These are phyloP conservation scores for Brachyistius frenatus DNA, from an alignment of 2,113 vertebrate genomes.

Conservation along the genomic window DNA sequence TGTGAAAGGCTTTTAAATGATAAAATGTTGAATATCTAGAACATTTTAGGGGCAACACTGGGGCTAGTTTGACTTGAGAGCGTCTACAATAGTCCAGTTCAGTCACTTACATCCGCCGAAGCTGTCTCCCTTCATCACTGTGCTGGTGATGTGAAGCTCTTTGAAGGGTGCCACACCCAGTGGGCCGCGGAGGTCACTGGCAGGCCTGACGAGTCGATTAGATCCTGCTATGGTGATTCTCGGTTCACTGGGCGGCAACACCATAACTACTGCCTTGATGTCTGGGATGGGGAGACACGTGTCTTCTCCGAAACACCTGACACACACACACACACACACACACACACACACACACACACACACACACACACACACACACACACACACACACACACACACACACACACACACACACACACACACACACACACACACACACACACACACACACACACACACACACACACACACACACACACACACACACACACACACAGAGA, in stretches of 20 bases:
- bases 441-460: background rate
- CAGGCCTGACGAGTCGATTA: slow-evolving; percentile 89
- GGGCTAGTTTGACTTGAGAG: background rate
- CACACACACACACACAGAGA: background rate
- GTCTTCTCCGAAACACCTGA: slow-evolving; percentile 97
- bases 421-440: background rate
- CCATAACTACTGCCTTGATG: slow-evolving; percentile 91
- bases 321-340: background rate
- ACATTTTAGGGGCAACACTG: background rate
- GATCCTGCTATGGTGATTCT: slow-evolving; percentile 93
- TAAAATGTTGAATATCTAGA: background rate
- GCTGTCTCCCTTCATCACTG: slow-evolving; percentile 85
- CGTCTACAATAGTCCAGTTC: background rate
- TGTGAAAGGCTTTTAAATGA: background rate
- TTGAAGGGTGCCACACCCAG: slow-evolving; percentile 91
- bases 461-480: background rate
- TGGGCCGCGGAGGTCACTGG: slow-evolving; percentile 85
- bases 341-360: background rate
- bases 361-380: background rate
- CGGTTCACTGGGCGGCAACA: slow-evolving; percentile 93
- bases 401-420: slow-evolving; percentile 12
- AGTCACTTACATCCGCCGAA: slow-evolving; percentile 77
- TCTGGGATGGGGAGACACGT: slow-evolving; percentile 93
- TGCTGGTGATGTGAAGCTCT: slow-evolving; percentile 83
- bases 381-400: background rate